phyloP scores from a whole-genome alignment of 92 coral and sea anemone genomes.

The Desmophyllum pertusum region DNA sequence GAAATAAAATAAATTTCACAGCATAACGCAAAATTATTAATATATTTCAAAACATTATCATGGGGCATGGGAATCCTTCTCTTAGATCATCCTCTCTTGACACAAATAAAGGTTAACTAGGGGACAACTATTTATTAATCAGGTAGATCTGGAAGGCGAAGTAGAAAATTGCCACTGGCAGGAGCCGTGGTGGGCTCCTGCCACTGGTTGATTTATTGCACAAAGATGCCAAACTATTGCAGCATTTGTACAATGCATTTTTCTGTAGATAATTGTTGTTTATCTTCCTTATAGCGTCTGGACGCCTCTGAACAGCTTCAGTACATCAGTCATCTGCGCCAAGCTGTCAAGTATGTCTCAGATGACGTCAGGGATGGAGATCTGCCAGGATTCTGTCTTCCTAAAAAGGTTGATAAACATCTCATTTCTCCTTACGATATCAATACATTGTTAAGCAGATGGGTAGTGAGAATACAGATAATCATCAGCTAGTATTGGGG shows the following conservation, averaged over 20 bases:
- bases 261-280: neutral
- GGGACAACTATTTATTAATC: neutral
- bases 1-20: too few relatives aligned
- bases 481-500: too few relatives aligned
- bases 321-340: constrained; percentile 86
- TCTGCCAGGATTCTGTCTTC: constrained; percentile 95
- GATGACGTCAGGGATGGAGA: constrained; percentile 84
- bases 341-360: constrained; percentile 77
- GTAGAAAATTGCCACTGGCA: neutral
- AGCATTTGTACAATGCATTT: neutral
- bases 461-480: too few relatives aligned
- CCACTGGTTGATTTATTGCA: too few relatives aligned
- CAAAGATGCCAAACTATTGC: neutral
- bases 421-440: neutral
- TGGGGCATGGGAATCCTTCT: too few relatives aligned
- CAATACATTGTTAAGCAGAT: too few relatives aligned
- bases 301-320: constrained; percentile 91
- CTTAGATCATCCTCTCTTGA: too few relatives aligned
- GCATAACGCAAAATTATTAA: too few relatives aligned
- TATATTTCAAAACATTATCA: too few relatives aligned
- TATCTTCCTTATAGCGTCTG: constrained; percentile 62
- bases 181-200: neutral
- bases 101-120: neutral
- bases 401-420: constrained; percentile 79
- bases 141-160: neutral